phyloP scores from a whole-genome alignment of 2,113 vertebrate species.

The Gila orcuttii region DNA sequence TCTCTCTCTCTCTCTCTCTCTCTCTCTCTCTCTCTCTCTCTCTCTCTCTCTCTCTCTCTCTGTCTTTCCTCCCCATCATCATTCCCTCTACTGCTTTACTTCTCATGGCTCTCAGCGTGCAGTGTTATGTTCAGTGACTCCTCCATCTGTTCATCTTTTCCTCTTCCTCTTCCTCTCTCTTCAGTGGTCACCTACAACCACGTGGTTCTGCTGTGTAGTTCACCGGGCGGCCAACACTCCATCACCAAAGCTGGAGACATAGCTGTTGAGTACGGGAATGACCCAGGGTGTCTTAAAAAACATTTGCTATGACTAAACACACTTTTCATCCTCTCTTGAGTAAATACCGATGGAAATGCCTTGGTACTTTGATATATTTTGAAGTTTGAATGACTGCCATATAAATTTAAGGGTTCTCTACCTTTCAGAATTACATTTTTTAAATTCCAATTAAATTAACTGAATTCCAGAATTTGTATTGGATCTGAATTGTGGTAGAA shows the following conservation, averaged over 20 bases:
- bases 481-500: background rate
- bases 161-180: slow-evolving; percentile 5
- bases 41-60: slow-evolving; percentile 5
- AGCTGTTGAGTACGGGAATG: background rate
- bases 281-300: slow-evolving; percentile 25
- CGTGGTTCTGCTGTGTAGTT: slow-evolving; percentile 27
- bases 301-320: slow-evolving; percentile 11
- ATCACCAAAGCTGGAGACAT: background rate
- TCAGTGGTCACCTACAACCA: slow-evolving; percentile 35
- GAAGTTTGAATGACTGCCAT: background rate
- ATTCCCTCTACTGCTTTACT: background rate
- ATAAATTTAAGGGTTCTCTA: background rate
- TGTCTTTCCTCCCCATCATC: slow-evolving; percentile 24
- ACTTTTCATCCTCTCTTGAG: background rate
- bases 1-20: too few relatives aligned
- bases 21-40: too few relatives aligned
- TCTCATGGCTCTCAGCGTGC: slow-evolving; percentile 29
- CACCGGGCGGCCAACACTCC: slow-evolving; percentile 9
- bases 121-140: slow-evolving; percentile 41
- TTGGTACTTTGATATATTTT: background rate
- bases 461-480: background rate
- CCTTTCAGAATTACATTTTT: background rate
- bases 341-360: background rate
- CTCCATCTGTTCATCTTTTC: slow-evolving; percentile 49
- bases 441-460: background rate